A percentile compares a stretch with the other conserved stretches of the same genome.
Conservation (phyloP, 2,797 vertebrate species). For the Crypturellus tataupa region DNA sequence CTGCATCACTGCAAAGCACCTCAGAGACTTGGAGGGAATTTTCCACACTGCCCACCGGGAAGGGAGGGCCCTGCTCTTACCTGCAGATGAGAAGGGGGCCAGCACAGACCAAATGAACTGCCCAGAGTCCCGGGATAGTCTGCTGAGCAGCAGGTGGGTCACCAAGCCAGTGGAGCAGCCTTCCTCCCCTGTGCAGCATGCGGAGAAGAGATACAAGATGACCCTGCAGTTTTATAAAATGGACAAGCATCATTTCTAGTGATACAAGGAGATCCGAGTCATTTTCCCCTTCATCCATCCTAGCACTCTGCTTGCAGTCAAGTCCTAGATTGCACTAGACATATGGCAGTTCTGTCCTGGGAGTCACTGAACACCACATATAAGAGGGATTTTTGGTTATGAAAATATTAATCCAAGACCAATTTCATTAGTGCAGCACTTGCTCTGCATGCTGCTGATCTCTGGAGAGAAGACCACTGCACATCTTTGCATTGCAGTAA, state of each 20-base stretch:
- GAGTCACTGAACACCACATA: not conserved
- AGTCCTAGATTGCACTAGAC: not conserved
- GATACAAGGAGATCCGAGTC: not conserved
- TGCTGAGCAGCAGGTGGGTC: not conserved
- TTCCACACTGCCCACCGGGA: not conserved
- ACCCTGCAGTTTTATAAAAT: rapidly evolving
- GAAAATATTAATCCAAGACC: not conserved
- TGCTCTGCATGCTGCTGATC: not conserved
- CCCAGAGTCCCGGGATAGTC: not conserved
- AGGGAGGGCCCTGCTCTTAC: not conserved
- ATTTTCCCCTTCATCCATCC: rapidly evolving
- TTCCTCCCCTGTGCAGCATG: not conserved
- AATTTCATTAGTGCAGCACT: not conserved
- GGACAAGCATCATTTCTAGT: not conserved
- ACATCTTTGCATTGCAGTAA: slow-evolving; percentile 1
- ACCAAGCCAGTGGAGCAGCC: not conserved
- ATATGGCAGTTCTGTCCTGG: not conserved
- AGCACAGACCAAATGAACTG: rapidly evolving
- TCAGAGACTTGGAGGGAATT: slow-evolving; percentile 10
- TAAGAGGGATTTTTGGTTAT: no score
- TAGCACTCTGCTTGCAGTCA: not conserved
- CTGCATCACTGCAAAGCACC: not conserved
- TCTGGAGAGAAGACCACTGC: slow-evolving; percentile 10
- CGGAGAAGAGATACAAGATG: not conserved
- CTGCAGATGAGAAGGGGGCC: not conserved